Evolutionary conservation across 2,888 invertebrate genomes (phyloP).

Genomic region (Drosophila kambysellisi): DNA sequence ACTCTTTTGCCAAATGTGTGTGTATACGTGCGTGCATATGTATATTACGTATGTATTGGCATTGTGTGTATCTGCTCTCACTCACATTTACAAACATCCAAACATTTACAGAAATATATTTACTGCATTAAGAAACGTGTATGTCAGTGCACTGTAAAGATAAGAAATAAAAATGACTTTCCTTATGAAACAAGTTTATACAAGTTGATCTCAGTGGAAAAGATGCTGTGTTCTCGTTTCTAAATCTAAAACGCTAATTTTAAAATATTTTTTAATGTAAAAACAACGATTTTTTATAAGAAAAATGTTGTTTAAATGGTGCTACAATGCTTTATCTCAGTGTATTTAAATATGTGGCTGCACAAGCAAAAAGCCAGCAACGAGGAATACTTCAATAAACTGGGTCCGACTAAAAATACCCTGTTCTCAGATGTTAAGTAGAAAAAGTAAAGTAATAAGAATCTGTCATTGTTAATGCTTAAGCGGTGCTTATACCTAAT

Average conservation of each 20-base stretch:
- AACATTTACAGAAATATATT: constrained; percentile 7
- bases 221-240: not conserved
- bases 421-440: not conserved
- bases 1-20: not conserved
- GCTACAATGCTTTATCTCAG: not conserved
- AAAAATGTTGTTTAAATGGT: not conserved
- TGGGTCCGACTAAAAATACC: not conserved
- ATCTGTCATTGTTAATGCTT: not conserved
- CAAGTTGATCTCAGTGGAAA: not conserved
- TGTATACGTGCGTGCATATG: not conserved
- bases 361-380: constrained; percentile 5
- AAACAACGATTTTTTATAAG: not conserved
- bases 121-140: not conserved
- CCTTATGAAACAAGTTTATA: not conserved
- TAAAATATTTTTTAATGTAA: not conserved
- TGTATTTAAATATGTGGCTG: not conserved
- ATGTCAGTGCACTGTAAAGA: not conserved
- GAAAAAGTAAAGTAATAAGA: not conserved
- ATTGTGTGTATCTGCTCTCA: not conserved
- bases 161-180: not conserved
- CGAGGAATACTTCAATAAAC: not conserved
- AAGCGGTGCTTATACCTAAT: not conserved
- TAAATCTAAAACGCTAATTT: not conserved
- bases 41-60: not conserved
- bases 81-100: not conserved